Evolutionary conservation across 2,888 invertebrate genomes (phyloP), one percentile per base, ranked within the genome.

Genomic region (Tetramorium bicarinatum): DNA sequence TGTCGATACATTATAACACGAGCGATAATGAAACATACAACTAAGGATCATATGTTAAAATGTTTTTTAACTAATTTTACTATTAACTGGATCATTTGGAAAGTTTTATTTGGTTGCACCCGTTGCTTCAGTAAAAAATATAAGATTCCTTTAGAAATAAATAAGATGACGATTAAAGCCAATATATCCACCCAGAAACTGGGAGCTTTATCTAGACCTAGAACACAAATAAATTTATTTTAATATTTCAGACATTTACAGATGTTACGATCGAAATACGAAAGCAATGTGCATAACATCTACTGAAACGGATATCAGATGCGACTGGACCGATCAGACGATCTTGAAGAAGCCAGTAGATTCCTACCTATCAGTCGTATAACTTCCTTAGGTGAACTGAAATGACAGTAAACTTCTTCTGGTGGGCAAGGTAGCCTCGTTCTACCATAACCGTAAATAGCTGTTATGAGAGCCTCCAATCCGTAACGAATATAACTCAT

Each of bases 401-500:
- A 98, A 92, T 97, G 97, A 93, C 98, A 98, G 92, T 97, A 97
- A 8, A 96, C 95, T 84, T 97, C 97, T 0, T 96, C 95, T 0
- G 96, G 95, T 0, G 97, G 97, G 94, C 99, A 99, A 18, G 96
- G 95, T 18, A 99, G 95, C 85, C 97, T 96, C 0, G 96, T 96
- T 66, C 99, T 95, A 80, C 97, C 96, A 61, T 96, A 96, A 0
- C 98, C 98, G 92, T 99, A 98, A 64, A 99, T 97, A 0, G 98
- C 96, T 0, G 97, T 96, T 1, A 98, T 96, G 0, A 98, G 95
- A 0, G 98, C 98, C 93, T 99, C 98, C 85, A 98, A 96, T 0
- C 97, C 97, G 92, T 98, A 96, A 13, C 98, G 96, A 82, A 98
- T 96, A 94, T 97, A 99, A 84, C 98, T 98, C 76, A 97, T 96